phyloP scores from a whole-genome alignment of 2,888 invertebrate species.

The Rapana venosa region DNA sequence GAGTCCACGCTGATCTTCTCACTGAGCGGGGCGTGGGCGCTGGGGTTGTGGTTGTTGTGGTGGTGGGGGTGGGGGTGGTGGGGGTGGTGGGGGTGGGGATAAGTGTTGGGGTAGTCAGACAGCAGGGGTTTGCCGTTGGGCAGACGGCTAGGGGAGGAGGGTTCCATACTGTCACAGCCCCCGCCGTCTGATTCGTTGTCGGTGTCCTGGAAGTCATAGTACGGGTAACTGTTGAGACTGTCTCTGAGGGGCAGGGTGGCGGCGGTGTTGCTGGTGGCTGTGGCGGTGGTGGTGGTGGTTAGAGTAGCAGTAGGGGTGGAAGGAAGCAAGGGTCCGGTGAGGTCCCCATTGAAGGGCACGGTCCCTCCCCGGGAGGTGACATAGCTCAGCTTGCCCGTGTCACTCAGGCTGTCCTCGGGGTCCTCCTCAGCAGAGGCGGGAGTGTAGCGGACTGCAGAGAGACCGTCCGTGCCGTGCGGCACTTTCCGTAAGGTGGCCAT shows the following conservation, averaged over 20 bases:
- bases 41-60: not conserved
- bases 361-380: slow-evolving; percentile 7
- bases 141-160: slow-evolving; percentile 7
- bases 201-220: slow-evolving; percentile 42
- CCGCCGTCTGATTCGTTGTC: slow-evolving; percentile 40
- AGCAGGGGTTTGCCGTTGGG: slow-evolving; percentile 22
- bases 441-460: slow-evolving; percentile 36
- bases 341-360: slow-evolving; percentile 21
- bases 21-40: slow-evolving; percentile 16
- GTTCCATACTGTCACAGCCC: slow-evolving; percentile 14
- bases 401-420: slow-evolving; percentile 21
- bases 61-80: not conserved
- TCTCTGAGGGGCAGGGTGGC: not conserved
- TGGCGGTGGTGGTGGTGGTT: not conserved
- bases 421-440: slow-evolving; percentile 38
- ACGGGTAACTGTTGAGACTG: slow-evolving; percentile 16
- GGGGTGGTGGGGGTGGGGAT: not conserved
- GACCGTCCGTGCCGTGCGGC: slow-evolving; percentile 6
- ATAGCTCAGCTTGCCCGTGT: slow-evolving; percentile 30
- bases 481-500: slow-evolving; percentile 28
- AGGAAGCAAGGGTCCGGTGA: not conserved
- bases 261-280: not conserved
- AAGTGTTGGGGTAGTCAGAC: not conserved
- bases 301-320: not conserved
- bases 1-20: slow-evolving; percentile 36